Evolutionary conservation across 2,113 vertebrate species (phyloP), one percentile per base, ranked within the genome.

Genomic region (Hippolais icterina): DNA sequence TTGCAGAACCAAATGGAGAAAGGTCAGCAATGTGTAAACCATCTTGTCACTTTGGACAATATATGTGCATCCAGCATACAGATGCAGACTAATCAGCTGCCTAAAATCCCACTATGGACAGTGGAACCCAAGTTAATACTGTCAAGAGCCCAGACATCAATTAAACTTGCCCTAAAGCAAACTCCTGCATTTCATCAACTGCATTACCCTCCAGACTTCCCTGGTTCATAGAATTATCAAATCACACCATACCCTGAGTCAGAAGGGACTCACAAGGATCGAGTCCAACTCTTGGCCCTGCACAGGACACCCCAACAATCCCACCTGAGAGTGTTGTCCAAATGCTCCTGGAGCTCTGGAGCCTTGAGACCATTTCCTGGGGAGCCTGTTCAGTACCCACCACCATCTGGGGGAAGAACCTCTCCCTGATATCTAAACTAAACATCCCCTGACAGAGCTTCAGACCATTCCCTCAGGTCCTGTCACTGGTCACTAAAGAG

Each of bases 11-110:
- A 66, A 79, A 39, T 0, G 1, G 81, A 95, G 93, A 88, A 96
- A 96, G 93, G 93, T 95, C 90, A 84, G 54, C 50, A 96, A 96
- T 87, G 56, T 23, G 87, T 90, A 95, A 96, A 27, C 89, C 63
- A 94, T 91, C 87, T 5, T 89, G 77, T 64, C 89, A 64, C 94
- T 94, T 56, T 78, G 83, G 80, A 86, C 93, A n/a, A 74, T 5
- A 6, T 60, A 52, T 5, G 42, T 23, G 59, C 12, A 61, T 27
- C 53, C 69, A 44, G 17, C 12, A 31, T 5, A 56, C 9, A 83
- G 46, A 76, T 9, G 9, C 15, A 75, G n/a, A 66, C 25, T 70
- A 44, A 21, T 52, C 37, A n/a, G 61, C 19, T 71, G 76, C 65
- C 87, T 69, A 54, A 88, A 92, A 86, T 69, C 68, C 42, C 47